Evolutionary conservation across 1,140 invertebrate species (phyloP).

Genomic region (Chymomyza costata): DNA sequence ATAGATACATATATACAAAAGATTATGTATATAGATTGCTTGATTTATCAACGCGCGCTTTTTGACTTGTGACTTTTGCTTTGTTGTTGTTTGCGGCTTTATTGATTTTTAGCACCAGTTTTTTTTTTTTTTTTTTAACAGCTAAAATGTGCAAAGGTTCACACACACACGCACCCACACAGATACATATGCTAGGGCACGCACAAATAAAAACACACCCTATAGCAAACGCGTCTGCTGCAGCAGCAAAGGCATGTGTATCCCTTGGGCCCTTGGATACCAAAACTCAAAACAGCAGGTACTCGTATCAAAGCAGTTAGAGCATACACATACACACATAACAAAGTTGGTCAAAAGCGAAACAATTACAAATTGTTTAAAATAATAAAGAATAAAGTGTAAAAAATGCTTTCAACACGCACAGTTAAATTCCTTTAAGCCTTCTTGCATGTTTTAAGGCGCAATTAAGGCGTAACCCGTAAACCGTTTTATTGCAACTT

Average conservation of each 20-base stretch:
- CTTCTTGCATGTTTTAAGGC: too few relatives aligned
- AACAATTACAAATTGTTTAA: too few relatives aligned
- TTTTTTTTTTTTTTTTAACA: constrained; percentile 40
- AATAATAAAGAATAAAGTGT: too few relatives aligned
- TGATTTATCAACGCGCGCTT: neutral
- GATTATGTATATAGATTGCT: too few relatives aligned
- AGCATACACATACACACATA: too few relatives aligned
- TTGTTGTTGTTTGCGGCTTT: too few relatives aligned
- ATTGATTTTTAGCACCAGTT: constrained; percentile 33
- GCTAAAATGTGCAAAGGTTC: constrained; percentile 41
- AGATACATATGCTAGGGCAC: constrained; percentile 18
- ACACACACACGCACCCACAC: constrained; percentile 8
- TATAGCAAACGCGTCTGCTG: constrained; percentile 9
- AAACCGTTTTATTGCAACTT: too few relatives aligned
- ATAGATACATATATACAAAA: too few relatives aligned
- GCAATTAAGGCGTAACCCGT: too few relatives aligned
- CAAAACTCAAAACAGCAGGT: constrained; percentile 17
- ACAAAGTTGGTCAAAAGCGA: too few relatives aligned
- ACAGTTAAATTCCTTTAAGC: too few relatives aligned
- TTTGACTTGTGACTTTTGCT: constrained; percentile 34
- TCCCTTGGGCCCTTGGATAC: constrained; percentile 46
- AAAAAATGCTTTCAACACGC: too few relatives aligned
- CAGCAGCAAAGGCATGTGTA: constrained; percentile 34
- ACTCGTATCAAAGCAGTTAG: neutral
- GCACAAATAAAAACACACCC: constrained; percentile 41